A percentile compares a stretch with the other conserved stretches of the same genome.
Conservation (phyloP, 2,113 vertebrate genomes). For the Brachirus orientalis region DNA sequence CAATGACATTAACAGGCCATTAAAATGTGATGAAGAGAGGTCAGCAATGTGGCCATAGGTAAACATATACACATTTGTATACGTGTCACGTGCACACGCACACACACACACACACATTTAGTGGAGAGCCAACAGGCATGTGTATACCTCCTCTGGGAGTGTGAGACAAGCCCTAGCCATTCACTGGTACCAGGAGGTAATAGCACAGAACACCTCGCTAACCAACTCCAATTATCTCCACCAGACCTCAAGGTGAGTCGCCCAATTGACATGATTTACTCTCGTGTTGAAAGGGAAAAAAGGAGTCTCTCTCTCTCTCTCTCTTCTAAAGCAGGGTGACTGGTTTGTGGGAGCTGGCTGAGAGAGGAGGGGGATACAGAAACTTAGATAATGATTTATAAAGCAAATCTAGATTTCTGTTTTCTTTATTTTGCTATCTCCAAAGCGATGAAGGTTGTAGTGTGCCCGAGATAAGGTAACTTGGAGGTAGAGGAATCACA, state of each 20-base stretch:
- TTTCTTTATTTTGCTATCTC: conserved; percentile 69
- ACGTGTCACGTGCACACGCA: background rate
- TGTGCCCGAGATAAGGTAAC: conserved; percentile 56
- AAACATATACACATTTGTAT: conserved; percentile 16
- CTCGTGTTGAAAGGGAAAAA: conserved; percentile 72
- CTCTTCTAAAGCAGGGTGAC: conserved; percentile 51
- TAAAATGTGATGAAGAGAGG: conserved; percentile 73
- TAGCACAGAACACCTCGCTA: conserved; percentile 80
- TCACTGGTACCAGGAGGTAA: conserved; percentile 79
- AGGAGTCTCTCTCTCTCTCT: conserved; percentile 62
- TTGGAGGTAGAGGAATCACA: conserved; percentile 63
- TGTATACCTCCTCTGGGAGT: conserved; percentile 69
- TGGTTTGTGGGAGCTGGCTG: conserved; percentile 53
- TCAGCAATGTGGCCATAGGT: conserved; percentile 54
- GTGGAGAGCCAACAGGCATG: conserved; percentile 66
- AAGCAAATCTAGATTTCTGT: conserved; percentile 56
- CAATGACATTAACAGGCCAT: conserved; percentile 57
- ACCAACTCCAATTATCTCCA: conserved; percentile 83
- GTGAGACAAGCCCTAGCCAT: conserved; percentile 71
- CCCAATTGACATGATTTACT: conserved; percentile 79
- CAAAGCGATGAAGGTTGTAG: conserved; percentile 57
- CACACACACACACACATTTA: conserved; percentile 24
- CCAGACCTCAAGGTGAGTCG: conserved; percentile 79
- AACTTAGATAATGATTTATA: conserved; percentile 72
- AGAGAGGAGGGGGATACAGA: conserved; percentile 21